phyloP scores from a whole-genome alignment of 1,140 invertebrate genomes.

The Hypsibius dujardini region DNA sequence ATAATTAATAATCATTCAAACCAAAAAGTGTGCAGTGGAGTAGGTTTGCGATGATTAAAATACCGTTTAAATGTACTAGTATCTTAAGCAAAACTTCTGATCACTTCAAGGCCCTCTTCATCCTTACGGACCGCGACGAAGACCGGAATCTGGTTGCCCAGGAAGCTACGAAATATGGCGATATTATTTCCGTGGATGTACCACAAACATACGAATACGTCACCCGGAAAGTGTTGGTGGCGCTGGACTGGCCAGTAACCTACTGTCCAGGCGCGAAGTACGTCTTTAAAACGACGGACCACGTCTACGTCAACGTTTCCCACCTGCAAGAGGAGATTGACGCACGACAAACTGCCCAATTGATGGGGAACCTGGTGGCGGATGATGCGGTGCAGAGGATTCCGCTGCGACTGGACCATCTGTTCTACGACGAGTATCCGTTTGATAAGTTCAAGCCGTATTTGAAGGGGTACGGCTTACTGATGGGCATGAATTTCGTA shows the following conservation, averaged over 20 bases:
- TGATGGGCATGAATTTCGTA: not conserved
- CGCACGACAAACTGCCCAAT: not conserved
- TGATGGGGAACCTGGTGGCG: slow-evolving; percentile 11
- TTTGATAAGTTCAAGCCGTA: not conserved
- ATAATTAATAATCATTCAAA: not conserved
- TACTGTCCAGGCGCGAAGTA: not conserved
- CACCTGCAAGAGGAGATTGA: not conserved
- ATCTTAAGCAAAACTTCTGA: too few species aligned
- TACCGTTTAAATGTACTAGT: too few species aligned
- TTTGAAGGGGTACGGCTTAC: not conserved
- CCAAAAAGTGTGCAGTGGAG: too few species aligned
- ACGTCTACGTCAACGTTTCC: slow-evolving; percentile 11
- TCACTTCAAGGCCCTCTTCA: not conserved
- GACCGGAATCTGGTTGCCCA: not conserved
- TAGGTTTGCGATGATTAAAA: too few species aligned
- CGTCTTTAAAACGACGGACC: slow-evolving; percentile 14
- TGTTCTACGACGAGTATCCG: slow-evolving; percentile 12
- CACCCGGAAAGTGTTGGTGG: not conserved
- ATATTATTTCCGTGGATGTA: slow-evolving; percentile 11
- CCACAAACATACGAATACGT: slow-evolving; percentile 11
- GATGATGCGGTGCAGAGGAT: not conserved
- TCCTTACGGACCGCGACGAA: not conserved
- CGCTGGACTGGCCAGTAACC: not conserved
- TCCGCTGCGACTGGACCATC: not conserved
- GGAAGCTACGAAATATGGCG: not conserved